A percentile compares a stretch with the other conserved stretches of the same genome.
Evolutionary conservation across 2,797 vertebrate species (phyloP).

Genomic region (Lindbergichthys nudifrons): DNA sequence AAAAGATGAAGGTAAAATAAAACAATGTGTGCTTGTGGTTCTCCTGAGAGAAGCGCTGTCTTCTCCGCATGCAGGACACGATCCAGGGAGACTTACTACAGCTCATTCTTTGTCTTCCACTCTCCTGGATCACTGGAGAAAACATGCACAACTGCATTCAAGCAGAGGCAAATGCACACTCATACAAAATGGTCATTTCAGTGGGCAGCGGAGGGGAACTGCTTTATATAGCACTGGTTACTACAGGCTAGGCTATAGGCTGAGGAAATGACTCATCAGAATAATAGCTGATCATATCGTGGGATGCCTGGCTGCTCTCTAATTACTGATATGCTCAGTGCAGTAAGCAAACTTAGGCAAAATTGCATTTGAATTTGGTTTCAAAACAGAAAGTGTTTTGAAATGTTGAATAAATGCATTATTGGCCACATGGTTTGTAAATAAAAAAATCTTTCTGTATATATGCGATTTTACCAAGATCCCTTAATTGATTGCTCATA

Average conservation of each 20-base stretch:
- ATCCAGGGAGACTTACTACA: conserved; percentile 47
- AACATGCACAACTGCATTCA: conserved; percentile 68
- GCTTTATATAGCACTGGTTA: conserved; percentile 51
- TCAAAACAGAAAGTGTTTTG: conserved; percentile 1
- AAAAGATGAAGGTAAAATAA: background rate
- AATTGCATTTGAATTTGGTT: conserved; percentile 50
- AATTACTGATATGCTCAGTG: conserved; percentile 55
- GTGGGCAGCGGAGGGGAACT: conserved; percentile 40
- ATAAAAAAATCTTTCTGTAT: conserved; percentile 3
- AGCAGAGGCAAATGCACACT: conserved; percentile 60
- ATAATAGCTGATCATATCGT: conserved; percentile 55
- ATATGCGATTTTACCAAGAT: conserved; percentile 64
- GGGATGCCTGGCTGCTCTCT: conserved; percentile 36
- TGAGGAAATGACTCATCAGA: conserved; percentile 59
- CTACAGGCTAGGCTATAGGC: conserved; percentile 55
- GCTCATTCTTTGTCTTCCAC: conserved; percentile 41
- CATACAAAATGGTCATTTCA: conserved; percentile 56
- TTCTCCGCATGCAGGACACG: conserved; percentile 58
- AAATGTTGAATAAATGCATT: background rate
- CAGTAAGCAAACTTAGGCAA: conserved; percentile 53
- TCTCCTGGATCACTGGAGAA: conserved; percentile 56
- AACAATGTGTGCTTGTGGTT: conserved; percentile 25
- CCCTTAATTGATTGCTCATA: conserved; percentile 21
- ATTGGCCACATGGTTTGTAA: background rate
- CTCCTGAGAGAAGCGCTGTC: conserved; percentile 30